Evolutionary conservation across 2,113 vertebrate species (phyloP).

Genomic region (Pollimyrus isidori): DNA sequence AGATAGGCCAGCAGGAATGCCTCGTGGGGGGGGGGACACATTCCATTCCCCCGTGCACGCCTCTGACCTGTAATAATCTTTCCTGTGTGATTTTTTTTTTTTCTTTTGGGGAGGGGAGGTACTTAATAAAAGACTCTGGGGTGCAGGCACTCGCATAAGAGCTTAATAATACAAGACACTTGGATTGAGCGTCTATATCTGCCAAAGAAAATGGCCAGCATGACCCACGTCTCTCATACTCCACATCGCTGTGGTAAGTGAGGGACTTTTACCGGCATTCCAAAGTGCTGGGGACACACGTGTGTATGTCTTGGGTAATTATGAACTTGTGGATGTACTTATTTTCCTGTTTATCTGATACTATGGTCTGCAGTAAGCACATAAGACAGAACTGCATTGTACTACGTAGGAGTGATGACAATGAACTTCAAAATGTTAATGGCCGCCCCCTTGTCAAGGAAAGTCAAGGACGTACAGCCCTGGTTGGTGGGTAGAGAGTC

Average conservation of each 20-base stretch:
- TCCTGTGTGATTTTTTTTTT: slow-evolving; percentile 3
- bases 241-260: background rate
- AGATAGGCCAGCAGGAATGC: slow-evolving; percentile 3
- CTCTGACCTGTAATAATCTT: slow-evolving; percentile 20
- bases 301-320: background rate
- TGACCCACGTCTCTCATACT: background rate
- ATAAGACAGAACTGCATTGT: background rate
- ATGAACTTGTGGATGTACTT: background rate
- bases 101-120: background rate
- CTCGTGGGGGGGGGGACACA: background rate
- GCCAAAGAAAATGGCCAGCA: background rate
- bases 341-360: background rate
- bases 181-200: background rate
- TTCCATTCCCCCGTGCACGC: slow-evolving; percentile 14
- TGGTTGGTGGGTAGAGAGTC: background rate
- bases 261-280: background rate
- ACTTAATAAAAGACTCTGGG: background rate
- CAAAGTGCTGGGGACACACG: background rate
- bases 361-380: background rate
- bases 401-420: background rate
- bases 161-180: background rate
- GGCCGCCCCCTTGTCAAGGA: background rate
- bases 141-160: slow-evolving; percentile 16
- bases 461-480: background rate
- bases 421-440: background rate